phyloP scores from a whole-genome alignment of 2,113 vertebrate genomes.

The Nerophis lumbriciformis region DNA sequence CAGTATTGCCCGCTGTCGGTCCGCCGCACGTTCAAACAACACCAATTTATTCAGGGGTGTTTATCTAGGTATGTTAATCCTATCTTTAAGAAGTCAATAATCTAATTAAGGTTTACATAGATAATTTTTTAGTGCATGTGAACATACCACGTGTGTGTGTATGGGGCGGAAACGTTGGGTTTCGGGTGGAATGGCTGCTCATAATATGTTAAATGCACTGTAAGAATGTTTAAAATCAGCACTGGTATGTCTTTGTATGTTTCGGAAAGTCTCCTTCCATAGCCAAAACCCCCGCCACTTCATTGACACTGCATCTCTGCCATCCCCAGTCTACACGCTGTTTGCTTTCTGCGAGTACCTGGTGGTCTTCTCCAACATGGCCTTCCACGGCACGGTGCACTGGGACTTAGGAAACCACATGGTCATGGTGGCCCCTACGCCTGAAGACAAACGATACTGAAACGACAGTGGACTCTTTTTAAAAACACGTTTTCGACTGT shows the following conservation, averaged over 20 bases:
- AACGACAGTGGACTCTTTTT: background rate
- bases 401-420: slow-evolving; percentile 91
- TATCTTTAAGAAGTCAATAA: too few relatives aligned
- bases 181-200: too few relatives aligned
- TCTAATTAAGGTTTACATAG: too few relatives aligned
- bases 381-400: slow-evolving; percentile 92
- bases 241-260: too few relatives aligned
- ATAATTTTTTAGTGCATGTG: too few relatives aligned
- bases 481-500: background rate
- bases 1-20: slow-evolving; percentile 71
- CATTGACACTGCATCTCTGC: background rate
- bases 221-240: too few relatives aligned
- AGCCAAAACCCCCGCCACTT: background rate
- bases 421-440: slow-evolving; percentile 79
- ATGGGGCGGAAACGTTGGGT: too few relatives aligned
- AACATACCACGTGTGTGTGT: too few relatives aligned
- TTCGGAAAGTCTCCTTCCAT: too few relatives aligned
- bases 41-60: too few relatives aligned
- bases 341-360: slow-evolving; percentile 90
- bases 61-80: too few relatives aligned
- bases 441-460: slow-evolving; percentile 85
- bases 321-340: slow-evolving; percentile 80
- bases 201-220: too few relatives aligned
- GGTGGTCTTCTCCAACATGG: slow-evolving; percentile 96
- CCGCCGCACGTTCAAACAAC: slow-evolving; percentile 28